Evolutionary conservation across 1,140 invertebrate genomes (phyloP).

Genomic region (Penaeus japonicus): DNA sequence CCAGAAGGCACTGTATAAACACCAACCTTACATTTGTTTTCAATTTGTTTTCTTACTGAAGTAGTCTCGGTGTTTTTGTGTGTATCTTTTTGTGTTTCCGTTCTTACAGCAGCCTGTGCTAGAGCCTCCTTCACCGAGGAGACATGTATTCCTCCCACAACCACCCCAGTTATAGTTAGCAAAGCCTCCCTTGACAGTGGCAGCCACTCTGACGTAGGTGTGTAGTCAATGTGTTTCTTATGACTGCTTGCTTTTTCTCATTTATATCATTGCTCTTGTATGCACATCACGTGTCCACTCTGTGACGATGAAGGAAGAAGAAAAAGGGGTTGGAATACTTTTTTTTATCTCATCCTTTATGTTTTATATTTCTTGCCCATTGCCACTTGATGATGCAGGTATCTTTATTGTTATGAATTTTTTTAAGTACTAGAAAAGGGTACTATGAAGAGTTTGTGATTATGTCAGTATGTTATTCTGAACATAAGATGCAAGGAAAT

Average conservation of each 20-base stretch:
- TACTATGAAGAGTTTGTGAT: too few relatives aligned
- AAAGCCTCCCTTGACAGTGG: conserved; percentile 68
- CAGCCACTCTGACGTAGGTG: conserved; percentile 60
- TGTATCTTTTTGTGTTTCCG: conserved; percentile 49
- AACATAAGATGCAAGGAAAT: too few relatives aligned
- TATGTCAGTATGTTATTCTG: too few relatives aligned
- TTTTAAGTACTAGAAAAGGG: too few relatives aligned
- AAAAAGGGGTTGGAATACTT: too few relatives aligned
- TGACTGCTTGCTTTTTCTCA: neutral
- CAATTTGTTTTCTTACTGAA: conserved; percentile 9
- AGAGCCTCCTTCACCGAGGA: conserved; percentile 46
- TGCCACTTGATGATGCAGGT: too few relatives aligned
- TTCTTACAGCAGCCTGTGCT: conserved; percentile 54
- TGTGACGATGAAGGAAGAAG: too few relatives aligned
- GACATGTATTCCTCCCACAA: conserved; percentile 42
- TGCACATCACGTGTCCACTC: too few relatives aligned
- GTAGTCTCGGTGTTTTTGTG: conserved; percentile 31
- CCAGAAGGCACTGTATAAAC: too few relatives aligned
- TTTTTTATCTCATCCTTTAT: too few relatives aligned
- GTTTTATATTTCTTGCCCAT: too few relatives aligned
- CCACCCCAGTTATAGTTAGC: conserved; percentile 63
- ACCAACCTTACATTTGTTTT: neutral
- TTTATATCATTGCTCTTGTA: neutral
- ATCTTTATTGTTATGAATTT: too few relatives aligned
- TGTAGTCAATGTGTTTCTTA: conserved; percentile 43